Base-by-base conservation (phyloP, 2,888 invertebrate genomes). In the Clitarchus hookeri region DNA sequence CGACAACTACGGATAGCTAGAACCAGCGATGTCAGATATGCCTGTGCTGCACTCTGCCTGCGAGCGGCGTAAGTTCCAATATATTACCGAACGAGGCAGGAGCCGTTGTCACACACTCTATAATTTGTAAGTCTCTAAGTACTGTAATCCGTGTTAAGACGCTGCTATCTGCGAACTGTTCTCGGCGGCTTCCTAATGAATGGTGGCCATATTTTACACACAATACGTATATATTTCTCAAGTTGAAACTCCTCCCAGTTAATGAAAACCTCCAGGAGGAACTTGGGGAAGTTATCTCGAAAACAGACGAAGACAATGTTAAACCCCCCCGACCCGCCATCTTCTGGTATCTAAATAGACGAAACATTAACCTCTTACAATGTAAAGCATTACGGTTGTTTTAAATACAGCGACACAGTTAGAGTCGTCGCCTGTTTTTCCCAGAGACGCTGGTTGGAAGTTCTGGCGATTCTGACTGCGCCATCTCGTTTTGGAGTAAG, bases 61-160 rank as follows among this genome's bases (percentile, higher is more conserved):
- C 25, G 16, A 23, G 84, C 6, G 54, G 83, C 65, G n/a, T 19
- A 82, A 82, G 82, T 82, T 82, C 82, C 82, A 82, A 82, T 82
- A 82, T 82, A 82, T 82, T 44, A 82, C 82, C 82, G 27, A 82
- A 65, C 65, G 65, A 65, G 65, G 65, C 65, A 65, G 65, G n/a
- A 65, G 23, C 65, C 65, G 82, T 82, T 86, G 87, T 87, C 87
- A 87, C 84, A 79, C 83, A 65, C 86, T 85, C 83, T 88, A 88
- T 88, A 88, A 88, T 88, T 88, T 88, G 88, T 88, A 88, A 88
- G 87, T 86, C 88, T 85, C 88, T 87, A 86, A 88, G 88, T 88
- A 87, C 86, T 86, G 87, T 88, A 88, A 88, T 88, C 88, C 88
- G 77, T 87, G 87, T 87, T 87, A 88, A 87, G 88, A 88, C 88